Conservation (phyloP, 2,797 vertebrate species). For the Antennarius maculatus region DNA sequence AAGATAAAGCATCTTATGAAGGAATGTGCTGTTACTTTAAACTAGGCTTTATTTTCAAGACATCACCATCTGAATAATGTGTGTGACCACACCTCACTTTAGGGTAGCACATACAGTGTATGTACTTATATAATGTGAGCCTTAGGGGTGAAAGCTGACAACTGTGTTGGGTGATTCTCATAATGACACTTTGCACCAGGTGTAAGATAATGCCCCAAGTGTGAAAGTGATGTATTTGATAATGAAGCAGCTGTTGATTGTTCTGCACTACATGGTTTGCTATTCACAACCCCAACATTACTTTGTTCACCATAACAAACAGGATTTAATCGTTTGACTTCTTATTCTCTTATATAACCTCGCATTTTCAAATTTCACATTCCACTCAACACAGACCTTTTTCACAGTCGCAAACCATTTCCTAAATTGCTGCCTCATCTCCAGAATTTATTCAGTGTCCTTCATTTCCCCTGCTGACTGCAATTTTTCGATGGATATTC, state of each 20-base stretch:
- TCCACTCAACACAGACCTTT: slow-evolving; percentile 1
- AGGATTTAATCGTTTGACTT: not conserved
- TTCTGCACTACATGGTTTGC: not conserved
- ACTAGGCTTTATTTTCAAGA: no score
- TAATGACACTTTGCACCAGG: no score
- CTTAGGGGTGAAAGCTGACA: no score
- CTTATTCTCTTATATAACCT: not conserved
- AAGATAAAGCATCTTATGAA: no score
- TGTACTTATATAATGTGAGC: no score
- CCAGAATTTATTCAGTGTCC: slow-evolving; percentile 8
- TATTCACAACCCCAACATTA: slow-evolving; percentile 15
- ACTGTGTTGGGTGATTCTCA: no score
- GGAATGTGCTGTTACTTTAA: no score
- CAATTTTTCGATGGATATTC: not conserved
- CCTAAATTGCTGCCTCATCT: not conserved
- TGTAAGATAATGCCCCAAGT: not conserved
- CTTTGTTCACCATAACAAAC: not conserved
- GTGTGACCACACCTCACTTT: no score
- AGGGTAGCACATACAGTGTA: no score
- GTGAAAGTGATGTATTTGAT: slow-evolving; percentile 27
- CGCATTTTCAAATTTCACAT: slow-evolving; percentile 4
- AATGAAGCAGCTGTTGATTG: slow-evolving; percentile 19
- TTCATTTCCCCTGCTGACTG: slow-evolving; percentile 10
- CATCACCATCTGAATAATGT: no score
- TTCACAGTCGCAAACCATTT: not conserved